Conservation (phyloP, 2,797 vertebrate species). For the Serranus cabrilla region DNA sequence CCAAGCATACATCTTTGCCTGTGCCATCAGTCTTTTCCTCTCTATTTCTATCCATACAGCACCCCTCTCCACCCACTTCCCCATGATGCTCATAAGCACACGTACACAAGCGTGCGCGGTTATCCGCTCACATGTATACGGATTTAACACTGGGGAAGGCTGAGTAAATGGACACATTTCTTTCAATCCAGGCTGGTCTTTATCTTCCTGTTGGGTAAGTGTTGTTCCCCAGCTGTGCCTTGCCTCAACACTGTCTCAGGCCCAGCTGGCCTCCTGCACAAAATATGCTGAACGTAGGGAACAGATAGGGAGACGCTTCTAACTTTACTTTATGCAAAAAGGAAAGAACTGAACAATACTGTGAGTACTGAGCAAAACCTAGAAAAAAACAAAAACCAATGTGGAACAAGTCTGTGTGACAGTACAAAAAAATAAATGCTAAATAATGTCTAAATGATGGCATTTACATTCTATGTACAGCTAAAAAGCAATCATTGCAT, state of each 20-base stretch:
- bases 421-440: background rate
- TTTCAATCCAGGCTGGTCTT: conserved; percentile 56
- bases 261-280: conserved; percentile 53
- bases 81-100: conserved; percentile 56
- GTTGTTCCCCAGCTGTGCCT: conserved; percentile 51
- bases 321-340: conserved; percentile 36
- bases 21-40: conserved; percentile 71
- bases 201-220: conserved; percentile 57
- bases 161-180: conserved; percentile 54
- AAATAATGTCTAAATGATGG: background rate
- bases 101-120: conserved; percentile 50
- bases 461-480: background rate
- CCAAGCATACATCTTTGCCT: conserved; percentile 78
- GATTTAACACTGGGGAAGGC: conserved; percentile 51
- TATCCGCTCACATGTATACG: conserved; percentile 61
- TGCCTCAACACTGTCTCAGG: conserved; percentile 26
- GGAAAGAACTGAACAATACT: conserved; percentile 6
- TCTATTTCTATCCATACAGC: conserved; percentile 51
- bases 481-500: background rate
- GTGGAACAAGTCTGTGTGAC: background rate
- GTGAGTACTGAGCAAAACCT: background rate
- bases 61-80: conserved; percentile 34
- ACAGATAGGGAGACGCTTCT: conserved; percentile 25
- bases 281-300: conserved; percentile 50
- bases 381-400: background rate